Conservation (phyloP, 2,888 invertebrate species). For the Himalopsyche japonica region DNA sequence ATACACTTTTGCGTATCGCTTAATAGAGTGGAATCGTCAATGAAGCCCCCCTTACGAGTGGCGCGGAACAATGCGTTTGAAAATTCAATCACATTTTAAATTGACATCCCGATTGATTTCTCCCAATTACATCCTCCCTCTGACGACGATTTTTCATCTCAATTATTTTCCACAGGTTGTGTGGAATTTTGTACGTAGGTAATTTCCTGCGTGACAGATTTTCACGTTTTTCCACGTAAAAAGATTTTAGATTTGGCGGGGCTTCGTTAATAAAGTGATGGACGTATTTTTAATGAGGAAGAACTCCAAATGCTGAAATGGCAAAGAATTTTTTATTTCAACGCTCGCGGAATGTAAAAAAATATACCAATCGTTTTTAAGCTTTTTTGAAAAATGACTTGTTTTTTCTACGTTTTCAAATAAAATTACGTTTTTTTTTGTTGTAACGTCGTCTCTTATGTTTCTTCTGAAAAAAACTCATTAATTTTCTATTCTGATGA, state of each 20-base stretch:
- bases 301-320: not conserved
- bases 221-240: not conserved
- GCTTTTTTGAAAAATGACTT: not conserved
- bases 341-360: not conserved
- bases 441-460: too few species aligned
- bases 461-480: too few species aligned
- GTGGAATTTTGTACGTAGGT: not conserved
- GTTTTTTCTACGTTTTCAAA: too few species aligned
- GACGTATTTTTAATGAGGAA: not conserved
- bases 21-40: conserved; percentile 25
- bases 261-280: not conserved
- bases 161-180: not conserved
- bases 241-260: not conserved
- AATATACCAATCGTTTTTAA: not conserved
- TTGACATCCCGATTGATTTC: not conserved
- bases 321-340: not conserved
- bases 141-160: not conserved
- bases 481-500: too few species aligned
- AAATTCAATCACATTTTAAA: conserved; percentile 21
- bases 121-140: not conserved
- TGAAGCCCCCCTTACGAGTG: not conserved
- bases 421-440: too few species aligned
- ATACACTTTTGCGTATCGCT: not conserved
- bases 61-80: conserved; percentile 4
- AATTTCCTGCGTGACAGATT: not conserved